Conservation (phyloP, 2,797 vertebrate genomes). For the Distichodus sexfasciatus region DNA sequence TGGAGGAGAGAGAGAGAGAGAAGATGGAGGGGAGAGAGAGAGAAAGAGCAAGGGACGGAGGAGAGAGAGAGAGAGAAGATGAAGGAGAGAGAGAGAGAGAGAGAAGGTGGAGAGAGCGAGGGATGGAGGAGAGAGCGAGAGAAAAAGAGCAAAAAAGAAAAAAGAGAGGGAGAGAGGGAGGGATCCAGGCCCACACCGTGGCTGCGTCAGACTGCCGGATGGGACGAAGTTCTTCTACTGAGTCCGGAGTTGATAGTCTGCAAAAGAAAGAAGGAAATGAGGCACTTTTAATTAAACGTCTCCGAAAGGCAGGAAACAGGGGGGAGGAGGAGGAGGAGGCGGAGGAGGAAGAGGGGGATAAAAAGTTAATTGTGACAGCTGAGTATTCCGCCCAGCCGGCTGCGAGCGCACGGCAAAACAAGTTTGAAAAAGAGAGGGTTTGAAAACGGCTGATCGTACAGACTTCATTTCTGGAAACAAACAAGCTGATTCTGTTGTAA, state of each 20-base stretch:
- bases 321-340: constrained; percentile 55
- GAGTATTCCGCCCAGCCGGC: constrained; percentile 38
- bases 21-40: neutral
- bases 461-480: constrained; percentile 14
- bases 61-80: neutral
- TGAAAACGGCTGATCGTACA: constrained; percentile 17
- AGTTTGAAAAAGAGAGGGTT: constrained; percentile 20
- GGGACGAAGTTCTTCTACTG: constrained; percentile 62
- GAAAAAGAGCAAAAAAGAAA: neutral
- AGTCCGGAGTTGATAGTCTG: constrained; percentile 84
- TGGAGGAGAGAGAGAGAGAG: neutral
- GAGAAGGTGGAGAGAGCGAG: too few relatives aligned
- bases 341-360: constrained; percentile 45
- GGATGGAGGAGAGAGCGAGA: too few relatives aligned
- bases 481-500: neutral
- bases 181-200: neutral
- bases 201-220: constrained; percentile 8
- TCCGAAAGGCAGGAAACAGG: constrained; percentile 59
- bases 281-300: constrained; percentile 72
- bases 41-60: neutral
- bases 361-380: constrained; percentile 60
- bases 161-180: neutral
- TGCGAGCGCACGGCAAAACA: constrained; percentile 24
- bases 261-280: constrained; percentile 70
- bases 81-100: neutral